phyloP scores from a whole-genome alignment of 2,888 invertebrate genomes.

The Temnothorax ravouxi region DNA sequence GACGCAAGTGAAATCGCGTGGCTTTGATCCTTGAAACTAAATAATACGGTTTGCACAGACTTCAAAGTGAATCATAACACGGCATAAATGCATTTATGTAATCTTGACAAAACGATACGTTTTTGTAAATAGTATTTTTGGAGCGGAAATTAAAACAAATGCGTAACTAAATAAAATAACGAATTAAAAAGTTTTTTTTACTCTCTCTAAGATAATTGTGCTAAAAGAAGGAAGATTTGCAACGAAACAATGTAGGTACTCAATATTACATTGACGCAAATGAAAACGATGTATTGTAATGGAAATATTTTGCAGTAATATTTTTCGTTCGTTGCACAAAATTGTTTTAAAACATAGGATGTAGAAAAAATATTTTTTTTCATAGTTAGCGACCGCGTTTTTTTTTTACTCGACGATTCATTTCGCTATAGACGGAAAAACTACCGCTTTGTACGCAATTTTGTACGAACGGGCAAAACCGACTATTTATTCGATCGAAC shows the following conservation, averaged over 20 bases:
- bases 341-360: constrained; percentile 22
- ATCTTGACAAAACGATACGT: constrained; percentile 16
- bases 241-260: neutral
- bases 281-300: neutral
- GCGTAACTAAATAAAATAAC: neutral
- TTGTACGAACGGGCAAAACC: neutral
- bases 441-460: neutral
- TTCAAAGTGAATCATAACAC: constrained; percentile 5
- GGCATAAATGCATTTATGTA: neutral
- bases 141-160: neutral
- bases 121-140: neutral
- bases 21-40: constrained; percentile 36
- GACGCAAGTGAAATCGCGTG: constrained; percentile 5
- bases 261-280: neutral
- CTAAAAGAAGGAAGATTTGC: neutral
- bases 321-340: neutral
- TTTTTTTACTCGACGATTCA: constrained; percentile 20
- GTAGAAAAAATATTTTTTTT: constrained; percentile 24
- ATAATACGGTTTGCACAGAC: constrained; percentile 12
- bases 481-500: constrained; percentile 18
- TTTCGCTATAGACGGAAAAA: neutral
- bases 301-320: constrained; percentile 3
- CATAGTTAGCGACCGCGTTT: neutral
- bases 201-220: neutral
- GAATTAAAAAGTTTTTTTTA: neutral